These are phyloP conservation scores for Theonella swinhoei DNA, from an alignment of 37 sponge, comb jelly and placozoan species.

Conservation along the genomic window DNA sequence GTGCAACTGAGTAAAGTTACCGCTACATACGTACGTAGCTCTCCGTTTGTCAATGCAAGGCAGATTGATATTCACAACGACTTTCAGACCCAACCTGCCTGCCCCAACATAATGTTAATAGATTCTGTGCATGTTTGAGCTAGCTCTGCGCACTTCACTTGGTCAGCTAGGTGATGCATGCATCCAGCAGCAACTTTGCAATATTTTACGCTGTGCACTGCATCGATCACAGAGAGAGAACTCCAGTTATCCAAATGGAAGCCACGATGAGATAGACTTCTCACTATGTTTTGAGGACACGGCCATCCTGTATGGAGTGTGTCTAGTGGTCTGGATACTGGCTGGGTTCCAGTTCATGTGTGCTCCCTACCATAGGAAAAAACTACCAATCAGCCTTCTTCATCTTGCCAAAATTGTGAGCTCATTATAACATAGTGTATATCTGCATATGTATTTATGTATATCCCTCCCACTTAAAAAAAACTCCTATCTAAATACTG, in stretches of 20 bases:
- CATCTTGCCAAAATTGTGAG: conserved; percentile 67
- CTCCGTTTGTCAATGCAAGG: not conserved
- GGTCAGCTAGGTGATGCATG: no score
- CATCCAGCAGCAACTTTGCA: no score
- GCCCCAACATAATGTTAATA: no score
- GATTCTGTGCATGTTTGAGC: no score
- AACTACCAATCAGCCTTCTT: conserved; percentile 44
- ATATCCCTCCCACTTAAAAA: no score
- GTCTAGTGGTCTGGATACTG: conserved; percentile 52
- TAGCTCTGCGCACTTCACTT: no score
- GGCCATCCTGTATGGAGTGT: conserved; percentile 64
- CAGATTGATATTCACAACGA: not conserved
- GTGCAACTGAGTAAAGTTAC: not conserved
- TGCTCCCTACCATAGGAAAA: not conserved
- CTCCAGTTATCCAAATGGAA: no score
- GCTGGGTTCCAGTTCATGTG: conserved; percentile 36
- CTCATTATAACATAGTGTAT: not conserved
- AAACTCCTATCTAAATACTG: no score
- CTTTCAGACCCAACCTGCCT: not conserved
- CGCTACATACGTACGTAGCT: not conserved
- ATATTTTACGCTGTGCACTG: no score
- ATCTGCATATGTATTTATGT: not conserved
- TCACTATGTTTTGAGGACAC: conserved; percentile 91
- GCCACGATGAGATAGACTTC: conserved; percentile 78
- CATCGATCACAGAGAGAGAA: no score